phyloP scores from a whole-genome alignment of 2,797 vertebrate species.

The Urosaurus nigricauda region DNA sequence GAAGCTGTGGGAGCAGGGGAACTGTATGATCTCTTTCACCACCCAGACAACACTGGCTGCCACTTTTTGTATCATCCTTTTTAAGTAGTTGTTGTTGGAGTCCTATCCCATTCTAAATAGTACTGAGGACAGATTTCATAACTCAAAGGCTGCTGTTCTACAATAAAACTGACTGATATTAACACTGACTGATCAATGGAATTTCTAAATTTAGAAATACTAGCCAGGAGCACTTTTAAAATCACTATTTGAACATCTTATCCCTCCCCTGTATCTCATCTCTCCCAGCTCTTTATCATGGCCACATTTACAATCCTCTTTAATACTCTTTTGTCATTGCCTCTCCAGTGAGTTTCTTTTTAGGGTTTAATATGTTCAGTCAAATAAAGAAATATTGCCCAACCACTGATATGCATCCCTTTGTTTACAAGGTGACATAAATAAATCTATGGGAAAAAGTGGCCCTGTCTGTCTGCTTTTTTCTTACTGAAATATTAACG shows the following conservation, averaged over 20 bases:
- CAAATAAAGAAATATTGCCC: slow-evolving; percentile 43
- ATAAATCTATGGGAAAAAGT: slow-evolving; percentile 49
- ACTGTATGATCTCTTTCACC: too few relatives aligned
- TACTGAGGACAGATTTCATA: slow-evolving; percentile 35
- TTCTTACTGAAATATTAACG: slow-evolving; percentile 59
- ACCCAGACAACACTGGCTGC: too few relatives aligned
- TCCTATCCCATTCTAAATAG: background rate
- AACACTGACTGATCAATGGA: slow-evolving; percentile 54
- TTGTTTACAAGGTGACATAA: slow-evolving; percentile 56
- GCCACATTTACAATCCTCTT: slow-evolving; percentile 12
- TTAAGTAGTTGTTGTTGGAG: slow-evolving; percentile 9
- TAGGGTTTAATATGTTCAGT: slow-evolving; percentile 60
- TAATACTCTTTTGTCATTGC: slow-evolving; percentile 39
- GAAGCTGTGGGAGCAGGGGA: too few relatives aligned
- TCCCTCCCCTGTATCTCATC: background rate
- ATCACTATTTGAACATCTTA: background rate
- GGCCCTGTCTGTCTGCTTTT: slow-evolving; percentile 57
- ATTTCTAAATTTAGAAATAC: slow-evolving; percentile 46
- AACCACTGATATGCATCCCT: slow-evolving; percentile 30
- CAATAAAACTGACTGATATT: slow-evolving; percentile 33
- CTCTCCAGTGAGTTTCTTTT: slow-evolving; percentile 21
- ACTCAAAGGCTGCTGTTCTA: slow-evolving; percentile 28
- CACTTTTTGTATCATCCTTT: background rate
- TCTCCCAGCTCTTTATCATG: slow-evolving; percentile 23
- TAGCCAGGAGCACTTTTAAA: slow-evolving; percentile 21